These are phyloP conservation scores for Myopa tessellatipennis DNA, from an alignment of 2,888 invertebrate species.

Conservation along the genomic window DNA sequence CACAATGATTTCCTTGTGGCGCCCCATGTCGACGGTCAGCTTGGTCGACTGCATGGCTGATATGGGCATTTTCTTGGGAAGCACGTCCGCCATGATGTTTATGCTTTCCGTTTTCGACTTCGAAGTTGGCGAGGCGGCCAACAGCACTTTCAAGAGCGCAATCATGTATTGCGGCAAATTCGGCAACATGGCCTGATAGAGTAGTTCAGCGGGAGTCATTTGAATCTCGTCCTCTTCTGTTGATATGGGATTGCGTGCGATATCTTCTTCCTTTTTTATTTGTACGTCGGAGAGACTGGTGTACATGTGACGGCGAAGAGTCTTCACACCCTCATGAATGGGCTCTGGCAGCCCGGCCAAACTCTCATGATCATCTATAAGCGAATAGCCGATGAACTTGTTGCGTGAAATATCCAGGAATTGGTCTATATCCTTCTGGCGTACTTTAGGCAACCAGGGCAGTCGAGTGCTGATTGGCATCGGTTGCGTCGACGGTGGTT, in stretches of 20 bases:
- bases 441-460: constrained; percentile 97
- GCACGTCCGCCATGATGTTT: constrained; percentile 96
- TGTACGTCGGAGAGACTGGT: constrained; percentile 93
- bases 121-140: constrained; percentile 99
- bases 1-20: constrained; percentile 98
- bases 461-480: constrained; percentile 71
- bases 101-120: constrained; percentile 97
- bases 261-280: constrained; percentile 89
- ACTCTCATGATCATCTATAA: constrained; percentile 87
- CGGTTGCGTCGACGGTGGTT: constrained; percentile 55
- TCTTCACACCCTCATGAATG: constrained; percentile 95
- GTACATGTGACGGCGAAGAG: constrained; percentile 89
- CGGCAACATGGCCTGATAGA: constrained; percentile 95
- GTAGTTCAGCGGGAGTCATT: constrained; percentile 85
- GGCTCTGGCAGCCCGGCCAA: constrained; percentile 96
- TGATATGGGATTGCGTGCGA: constrained; percentile 90
- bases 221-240: constrained; percentile 82
- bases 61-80: constrained; percentile 98
- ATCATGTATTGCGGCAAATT: constrained; percentile 98
- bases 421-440: constrained; percentile 91
- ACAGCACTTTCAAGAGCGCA: constrained; percentile 92
- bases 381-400: constrained; percentile 96
- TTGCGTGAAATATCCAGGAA: constrained; percentile 91
- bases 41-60: constrained; percentile 95
- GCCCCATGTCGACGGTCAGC: constrained; percentile 95